phyloP scores from a whole-genome alignment of 2,113 vertebrate species.

The Ochotona princeps region DNA sequence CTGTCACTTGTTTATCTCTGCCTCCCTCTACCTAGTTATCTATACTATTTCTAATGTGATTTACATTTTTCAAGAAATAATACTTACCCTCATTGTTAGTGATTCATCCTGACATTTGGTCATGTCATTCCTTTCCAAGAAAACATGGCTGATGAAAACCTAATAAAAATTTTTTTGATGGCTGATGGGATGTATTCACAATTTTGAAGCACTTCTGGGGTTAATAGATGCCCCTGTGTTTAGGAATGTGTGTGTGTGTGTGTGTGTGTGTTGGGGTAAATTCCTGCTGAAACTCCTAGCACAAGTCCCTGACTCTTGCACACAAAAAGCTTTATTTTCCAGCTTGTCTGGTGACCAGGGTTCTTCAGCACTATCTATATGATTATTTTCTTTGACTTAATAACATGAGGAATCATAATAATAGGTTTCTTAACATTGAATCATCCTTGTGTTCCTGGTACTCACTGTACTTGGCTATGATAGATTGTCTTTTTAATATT shows the following conservation, averaged over 20 bases:
- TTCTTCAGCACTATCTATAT: background rate
- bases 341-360: background rate
- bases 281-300: background rate
- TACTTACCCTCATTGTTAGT: background rate
- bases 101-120: background rate
- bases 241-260: too few species aligned
- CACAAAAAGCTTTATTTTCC: background rate
- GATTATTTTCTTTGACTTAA: background rate
- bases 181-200: background rate
- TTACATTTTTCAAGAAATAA: background rate
- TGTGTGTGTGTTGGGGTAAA: too few species aligned
- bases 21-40: too few species aligned
- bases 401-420: background rate
- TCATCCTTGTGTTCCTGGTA: slow-evolving; percentile 43
- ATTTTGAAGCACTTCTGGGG: background rate
- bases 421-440: slow-evolving; percentile 28
- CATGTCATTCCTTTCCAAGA: background rate
- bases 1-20: too few species aligned
- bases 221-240: background rate
- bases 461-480: slow-evolving; percentile 23
- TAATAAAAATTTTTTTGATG: background rate
- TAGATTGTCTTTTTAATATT: slow-evolving; percentile 37
- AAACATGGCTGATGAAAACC: background rate
- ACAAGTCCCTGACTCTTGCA: too few species aligned
- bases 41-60: background rate